These are phyloP conservation scores for Hydraecia micacea DNA, from an alignment of 2,888 invertebrate genomes.

Conservation along the genomic window DNA sequence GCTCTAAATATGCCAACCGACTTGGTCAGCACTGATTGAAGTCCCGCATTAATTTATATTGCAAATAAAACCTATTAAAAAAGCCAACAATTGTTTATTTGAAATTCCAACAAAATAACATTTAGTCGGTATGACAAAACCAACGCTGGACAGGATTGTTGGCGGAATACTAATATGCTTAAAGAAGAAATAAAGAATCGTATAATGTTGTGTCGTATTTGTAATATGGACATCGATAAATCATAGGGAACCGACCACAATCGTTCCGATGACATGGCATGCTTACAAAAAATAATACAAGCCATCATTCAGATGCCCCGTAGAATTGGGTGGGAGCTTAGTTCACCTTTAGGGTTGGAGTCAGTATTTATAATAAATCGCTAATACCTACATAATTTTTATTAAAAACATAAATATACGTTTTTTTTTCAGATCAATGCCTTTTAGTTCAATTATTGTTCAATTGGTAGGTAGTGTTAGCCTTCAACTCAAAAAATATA, in stretches of 20 bases:
- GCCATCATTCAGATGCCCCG: slow-evolving; percentile 88
- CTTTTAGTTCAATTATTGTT: background rate
- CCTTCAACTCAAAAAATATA: background rate
- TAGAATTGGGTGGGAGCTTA: slow-evolving; percentile 88
- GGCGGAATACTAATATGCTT: slow-evolving; percentile 90
- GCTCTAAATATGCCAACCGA: slow-evolving; percentile 80
- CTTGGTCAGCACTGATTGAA: slow-evolving; percentile 83
- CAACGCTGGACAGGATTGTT: slow-evolving; percentile 87
- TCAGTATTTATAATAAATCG: slow-evolving; percentile 19
- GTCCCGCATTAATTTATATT: slow-evolving; percentile 84
- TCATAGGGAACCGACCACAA: slow-evolving; percentile 90
- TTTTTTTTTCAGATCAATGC: background rate
- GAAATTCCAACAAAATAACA: slow-evolving; percentile 90
- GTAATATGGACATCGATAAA: slow-evolving; percentile 90
- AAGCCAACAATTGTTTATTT: slow-evolving; percentile 88
- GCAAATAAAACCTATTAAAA: slow-evolving; percentile 81
- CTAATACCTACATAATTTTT: background rate
- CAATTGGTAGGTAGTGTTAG: background rate
- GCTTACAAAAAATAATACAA: slow-evolving; percentile 89
- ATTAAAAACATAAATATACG: background rate
- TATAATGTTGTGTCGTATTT: slow-evolving; percentile 90
- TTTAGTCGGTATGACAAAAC: slow-evolving; percentile 90
- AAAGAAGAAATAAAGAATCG: slow-evolving; percentile 90
- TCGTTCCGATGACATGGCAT: slow-evolving; percentile 90
- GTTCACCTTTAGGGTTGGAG: slow-evolving; percentile 78